Base-by-base conservation (phyloP, 2,888 invertebrate species). In the Melanchra persicariae region DNA sequence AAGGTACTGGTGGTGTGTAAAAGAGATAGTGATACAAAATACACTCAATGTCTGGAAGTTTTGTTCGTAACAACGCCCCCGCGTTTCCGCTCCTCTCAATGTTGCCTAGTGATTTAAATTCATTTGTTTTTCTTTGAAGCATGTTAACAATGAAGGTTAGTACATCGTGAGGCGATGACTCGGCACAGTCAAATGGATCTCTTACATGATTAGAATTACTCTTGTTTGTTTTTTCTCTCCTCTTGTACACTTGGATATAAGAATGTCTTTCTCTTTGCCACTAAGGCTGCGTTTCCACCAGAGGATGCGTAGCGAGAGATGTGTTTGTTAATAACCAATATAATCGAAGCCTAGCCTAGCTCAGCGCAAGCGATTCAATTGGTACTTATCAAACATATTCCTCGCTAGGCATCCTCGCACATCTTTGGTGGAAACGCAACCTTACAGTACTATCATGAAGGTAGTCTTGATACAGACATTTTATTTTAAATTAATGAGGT, bases 171-270 rank as follows among this genome's bases (percentile, higher is more conserved):
- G 87, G 87, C 85, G 88, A 90, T 93, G 92, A 91, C 91, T 91
- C 84, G 86, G 82, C 87, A 85, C 79, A 88, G 90, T 89, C 87
- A 87, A 87, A 87, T 84, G 87, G 88, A 92, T 91, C 89, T 87
- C 85, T 89, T 87, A 85, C 91, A 88, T 85, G 90, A 92, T 93
- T 91, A 91, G 87, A 91, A 91, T 87, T 79, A 73, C 87, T 88
- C 92, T 94, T 93, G 93, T 94, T 92, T 92, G 90, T 91, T 92
- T 89, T 73, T 79, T 57, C 26, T 54, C 87, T 89, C 78, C 87
- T 89, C 78, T 64, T 70, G 49, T 69, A 69, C 66, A 72, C 15
- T 47, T 67, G 45, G 65, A 60, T 45, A 60, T 49, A 54, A 59
- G 57, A 65, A 74, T 61, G 24, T 47, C 49, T 73, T 65, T 51